Percentiles rank a stretch among this genome's conserved stretches.
These are phyloP conservation scores for Cephus nigrinus DNA, from an alignment of 2,888 invertebrate genomes.

Conservation along the genomic window DNA sequence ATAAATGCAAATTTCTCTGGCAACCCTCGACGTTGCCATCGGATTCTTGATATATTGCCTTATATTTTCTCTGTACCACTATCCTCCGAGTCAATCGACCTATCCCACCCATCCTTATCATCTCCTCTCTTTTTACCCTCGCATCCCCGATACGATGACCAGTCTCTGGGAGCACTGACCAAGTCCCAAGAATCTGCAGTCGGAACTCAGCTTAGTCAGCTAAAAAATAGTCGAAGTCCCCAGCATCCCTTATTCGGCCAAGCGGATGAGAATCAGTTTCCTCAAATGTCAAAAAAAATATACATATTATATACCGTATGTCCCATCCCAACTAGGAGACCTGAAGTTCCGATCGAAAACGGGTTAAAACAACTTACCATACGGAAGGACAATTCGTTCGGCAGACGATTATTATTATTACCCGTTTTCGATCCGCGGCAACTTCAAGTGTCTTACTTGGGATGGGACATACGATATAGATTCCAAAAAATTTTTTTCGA, in stretches of 20 bases:
- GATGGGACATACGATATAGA: background rate
- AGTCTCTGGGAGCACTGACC: background rate
- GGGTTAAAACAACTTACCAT: no score
- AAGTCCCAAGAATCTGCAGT: background rate
- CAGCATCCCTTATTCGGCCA: background rate
- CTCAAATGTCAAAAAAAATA: background rate
- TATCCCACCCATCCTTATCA: background rate
- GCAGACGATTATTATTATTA: no score
- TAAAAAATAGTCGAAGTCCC: background rate
- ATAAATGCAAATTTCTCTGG: constrained; percentile 41
- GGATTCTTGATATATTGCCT: constrained; percentile 32
- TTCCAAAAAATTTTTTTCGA: background rate
- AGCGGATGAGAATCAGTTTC: background rate
- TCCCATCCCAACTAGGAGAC: no score
- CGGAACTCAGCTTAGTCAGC: background rate
- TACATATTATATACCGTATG: background rate
- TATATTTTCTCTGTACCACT: constrained; percentile 16
- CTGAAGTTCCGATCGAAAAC: no score
- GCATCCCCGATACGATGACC: background rate
- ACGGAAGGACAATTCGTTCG: no score
- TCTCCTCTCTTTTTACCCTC: background rate
- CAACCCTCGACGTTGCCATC: constrained; percentile 25
- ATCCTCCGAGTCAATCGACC: constrained; percentile 14
- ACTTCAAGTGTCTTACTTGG: no score
- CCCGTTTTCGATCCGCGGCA: no score